Evolutionary conservation across 2,113 vertebrate species (phyloP), one percentile per base, ranked within the genome.

Genomic region (Oreochromis aureus): DNA sequence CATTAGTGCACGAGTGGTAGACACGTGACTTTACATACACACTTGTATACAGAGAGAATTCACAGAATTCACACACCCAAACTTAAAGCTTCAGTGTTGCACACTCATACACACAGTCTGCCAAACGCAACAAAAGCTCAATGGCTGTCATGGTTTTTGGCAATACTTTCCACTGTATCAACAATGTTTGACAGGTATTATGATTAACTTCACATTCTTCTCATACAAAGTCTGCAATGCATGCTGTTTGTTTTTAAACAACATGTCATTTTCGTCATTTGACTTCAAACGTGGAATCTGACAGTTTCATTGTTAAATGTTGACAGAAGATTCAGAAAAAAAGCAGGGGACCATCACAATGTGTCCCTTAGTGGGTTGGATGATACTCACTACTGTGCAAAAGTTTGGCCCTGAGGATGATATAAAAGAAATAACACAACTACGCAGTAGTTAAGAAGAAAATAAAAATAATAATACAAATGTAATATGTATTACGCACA

Each of bases 121-220:
- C 54, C 83, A 89, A 92, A 87, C 32, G 87, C 81, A 93, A 93
- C 90, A 93, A 91, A 92, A 86, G 91, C 79, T 88, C 84, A n/a
- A 55, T 79, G 80, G 86, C 84, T 18, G 88, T 95, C 91, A 94
- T 30, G 59, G 82, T 89, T 87, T 86, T 66, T 86, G 87, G 69
- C 66, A 41, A 6, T 34, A 34, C 54, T 82, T 86, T 53, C 39
- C 59, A 32, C 44, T 86, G 87, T 89, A 82, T 92, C 92, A 91
- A 94, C 89, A 89, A 8, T 5, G 5, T 54, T 54, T 92, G 89
- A 93, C 91, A 91, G 81, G 48, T 81, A 86, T 51, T 55, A n/a
- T 78, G 83, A 54, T 79, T 4, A 71, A 32, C 53, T 73, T 81
- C 32, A 76, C 34, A 32, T 36, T 85, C 5, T 83, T 82, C 73